A percentile compares a stretch with the other conserved stretches of the same genome.
phyloP scores from a whole-genome alignment of 37 sponge, comb jelly and placozoan genomes.

The Eunapius fragilis region DNA sequence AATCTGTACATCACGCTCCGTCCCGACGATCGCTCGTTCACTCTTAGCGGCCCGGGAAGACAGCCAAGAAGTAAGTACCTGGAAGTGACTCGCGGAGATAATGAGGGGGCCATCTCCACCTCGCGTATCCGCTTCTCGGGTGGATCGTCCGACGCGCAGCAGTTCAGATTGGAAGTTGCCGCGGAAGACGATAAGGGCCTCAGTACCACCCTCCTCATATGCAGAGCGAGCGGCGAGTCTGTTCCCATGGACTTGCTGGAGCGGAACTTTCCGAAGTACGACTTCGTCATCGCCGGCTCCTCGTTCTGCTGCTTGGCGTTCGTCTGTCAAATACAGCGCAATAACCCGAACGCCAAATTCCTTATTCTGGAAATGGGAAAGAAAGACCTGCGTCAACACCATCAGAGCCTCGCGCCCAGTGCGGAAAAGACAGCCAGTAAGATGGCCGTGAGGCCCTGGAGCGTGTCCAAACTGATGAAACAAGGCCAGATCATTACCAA shows the following conservation, averaged over 20 bases:
- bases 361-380: slow-evolving; percentile 44
- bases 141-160: not conserved
- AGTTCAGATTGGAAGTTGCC: slow-evolving; percentile 12
- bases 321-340: not conserved
- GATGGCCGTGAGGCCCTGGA: slow-evolving; percentile 35
- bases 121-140: slow-evolving; percentile 9
- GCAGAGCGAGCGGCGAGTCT: not conserved
- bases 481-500: slow-evolving; percentile 37
- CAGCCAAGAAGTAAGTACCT: not conserved
- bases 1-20: not conserved
- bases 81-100: not conserved
- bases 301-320: slow-evolving; percentile 46
- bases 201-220: not conserved
- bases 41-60: not conserved
- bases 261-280: slow-evolving; percentile 6
- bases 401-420: slow-evolving; percentile 47
- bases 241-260: not conserved
- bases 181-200: not conserved
- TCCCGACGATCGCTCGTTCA: not conserved
- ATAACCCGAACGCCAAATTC: slow-evolving; percentile 54
- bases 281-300: slow-evolving; percentile 52
- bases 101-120: no score
- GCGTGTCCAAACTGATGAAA: slow-evolving; percentile 3
- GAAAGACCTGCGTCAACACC: slow-evolving; percentile 32
- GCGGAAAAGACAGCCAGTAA: not conserved